Evolutionary conservation across 2,113 vertebrate genomes (phyloP), one percentile per base, ranked within the genome.

Genomic region (Andinoacara biseriatus): DNA sequence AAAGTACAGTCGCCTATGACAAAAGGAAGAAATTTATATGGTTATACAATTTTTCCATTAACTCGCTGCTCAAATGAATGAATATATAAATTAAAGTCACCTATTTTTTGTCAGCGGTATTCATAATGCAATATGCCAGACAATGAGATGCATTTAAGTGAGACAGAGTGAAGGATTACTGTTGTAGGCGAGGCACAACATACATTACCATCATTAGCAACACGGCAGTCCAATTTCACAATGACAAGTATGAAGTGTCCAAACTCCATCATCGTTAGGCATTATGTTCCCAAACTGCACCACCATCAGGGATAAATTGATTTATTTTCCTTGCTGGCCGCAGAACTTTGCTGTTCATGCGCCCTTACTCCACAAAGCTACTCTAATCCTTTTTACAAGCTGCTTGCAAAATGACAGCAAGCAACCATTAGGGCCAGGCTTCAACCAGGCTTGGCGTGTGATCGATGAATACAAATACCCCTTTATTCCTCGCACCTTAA

Each of bases 1-100:
- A 99, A 99, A 87, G 96, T 95, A 91, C 98, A 99, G 81, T 97
- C 97, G 58, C 98, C 98, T 99, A 94, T 38, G 77, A 91, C 85
- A 78, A 40, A 90, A 90, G 79, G 84, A 82, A 90, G 11, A 89
- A 74, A 90, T 57, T 72, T 8, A 91, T 87, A 86, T 62, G 60
- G 87, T 88, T 56, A 89, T 59, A 82, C 78, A 74, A 61, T 83
- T 83, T 92, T 93, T 89, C 89, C 87, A 95, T 95, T 92, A 93
- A 91, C 89, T 91, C 75, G 35, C 75, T 81, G 76, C 83, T 89
- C 87, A 92, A 94, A 93, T 90, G 87, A 93, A 91, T 85, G 88
- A 86, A 89, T 87, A 82, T 84, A 91, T 92, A 93, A 93, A 94
- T 93, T 91, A 91, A 89, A 90, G 84, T 76, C 59, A 4, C 78